Evolutionary conservation across 2,113 vertebrate genomes (phyloP).

Genomic region (Dunckerocampus dactyliophorus): DNA sequence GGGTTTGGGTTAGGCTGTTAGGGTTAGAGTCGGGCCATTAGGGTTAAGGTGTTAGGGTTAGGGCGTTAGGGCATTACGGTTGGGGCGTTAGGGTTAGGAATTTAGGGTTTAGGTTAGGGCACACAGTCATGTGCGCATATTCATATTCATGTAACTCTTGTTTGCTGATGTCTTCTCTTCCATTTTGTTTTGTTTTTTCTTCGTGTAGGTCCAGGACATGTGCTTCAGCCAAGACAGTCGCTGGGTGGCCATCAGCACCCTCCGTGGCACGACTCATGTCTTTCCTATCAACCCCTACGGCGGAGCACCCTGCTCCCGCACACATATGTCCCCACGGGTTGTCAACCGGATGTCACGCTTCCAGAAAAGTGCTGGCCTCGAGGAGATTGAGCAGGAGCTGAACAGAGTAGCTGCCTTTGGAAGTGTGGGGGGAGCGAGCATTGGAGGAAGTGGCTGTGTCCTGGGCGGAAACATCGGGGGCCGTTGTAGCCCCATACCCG

Average conservation of each 20-base stretch:
- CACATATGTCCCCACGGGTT: conserved; percentile 93
- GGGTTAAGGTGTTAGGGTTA: too few relatives aligned
- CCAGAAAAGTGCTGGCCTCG: conserved; percentile 95
- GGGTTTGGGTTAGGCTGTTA: too few relatives aligned
- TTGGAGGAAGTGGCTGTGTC: conserved; percentile 53
- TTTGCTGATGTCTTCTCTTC: not conserved
- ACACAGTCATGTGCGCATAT: not conserved
- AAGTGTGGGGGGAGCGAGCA: conserved; percentile 35
- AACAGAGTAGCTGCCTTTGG: conserved; percentile 75
- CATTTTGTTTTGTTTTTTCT: too few relatives aligned
- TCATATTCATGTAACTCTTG: too few relatives aligned
- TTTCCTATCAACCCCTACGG: conserved; percentile 96
- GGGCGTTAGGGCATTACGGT: too few relatives aligned
- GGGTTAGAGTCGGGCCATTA: too few relatives aligned
- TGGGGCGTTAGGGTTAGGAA: too few relatives aligned
- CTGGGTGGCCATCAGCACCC: conserved; percentile 95
- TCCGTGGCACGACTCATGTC: conserved; percentile 92
- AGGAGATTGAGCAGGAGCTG: conserved; percentile 96
- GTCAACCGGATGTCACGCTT: conserved; percentile 98
- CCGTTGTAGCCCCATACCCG: conserved; percentile 91
- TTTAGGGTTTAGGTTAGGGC: too few relatives aligned
- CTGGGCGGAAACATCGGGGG: conserved; percentile 60
- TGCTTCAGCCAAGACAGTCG: conserved; percentile 97
- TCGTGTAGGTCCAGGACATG: conserved; percentile 91
- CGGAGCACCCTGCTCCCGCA: conserved; percentile 89